These are phyloP conservation scores for Phortica okadai DNA, from an alignment of 2,888 invertebrate species.

Conservation along the genomic window DNA sequence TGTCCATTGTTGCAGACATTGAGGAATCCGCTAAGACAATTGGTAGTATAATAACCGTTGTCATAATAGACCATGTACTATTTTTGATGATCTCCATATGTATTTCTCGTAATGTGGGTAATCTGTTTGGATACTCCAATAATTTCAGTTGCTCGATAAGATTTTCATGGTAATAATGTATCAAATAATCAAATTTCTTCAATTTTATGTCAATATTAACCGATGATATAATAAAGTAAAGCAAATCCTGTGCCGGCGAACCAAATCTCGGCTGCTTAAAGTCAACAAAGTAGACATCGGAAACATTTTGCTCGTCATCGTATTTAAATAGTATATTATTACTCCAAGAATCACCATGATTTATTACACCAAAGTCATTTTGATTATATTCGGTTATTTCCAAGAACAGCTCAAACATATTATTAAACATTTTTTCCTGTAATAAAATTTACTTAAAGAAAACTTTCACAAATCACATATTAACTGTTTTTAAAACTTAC, in stretches of 20 bases:
- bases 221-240: slow-evolving; percentile 70
- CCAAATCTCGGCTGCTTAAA: slow-evolving; percentile 67
- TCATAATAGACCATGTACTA: slow-evolving; percentile 55
- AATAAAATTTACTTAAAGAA: slow-evolving; percentile 7
- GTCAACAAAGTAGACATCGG: slow-evolving; percentile 68
- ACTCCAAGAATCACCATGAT: slow-evolving; percentile 71
- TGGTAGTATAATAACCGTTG: slow-evolving; percentile 54
- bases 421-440: slow-evolving; percentile 51
- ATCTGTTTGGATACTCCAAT: slow-evolving; percentile 59
- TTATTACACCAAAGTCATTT: slow-evolving; percentile 62
- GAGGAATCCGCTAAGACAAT: slow-evolving; percentile 68
- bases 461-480: neutral
- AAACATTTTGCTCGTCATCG: slow-evolving; percentile 52
- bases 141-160: slow-evolving; percentile 62
- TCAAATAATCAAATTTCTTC: slow-evolving; percentile 67
- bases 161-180: slow-evolving; percentile 69
- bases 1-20: slow-evolving; percentile 65
- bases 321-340: slow-evolving; percentile 71
- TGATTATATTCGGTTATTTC: slow-evolving; percentile 37
- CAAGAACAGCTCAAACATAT: slow-evolving; percentile 40
- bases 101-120: slow-evolving; percentile 63
- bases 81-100: slow-evolving; percentile 60
- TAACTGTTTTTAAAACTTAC: slow-evolving; percentile 45
- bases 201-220: slow-evolving; percentile 67
- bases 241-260: slow-evolving; percentile 65